Evolutionary conservation across 2,113 vertebrate genomes (phyloP), one percentile per base, ranked within the genome.

Genomic region (Phasianus colchicus): DNA sequence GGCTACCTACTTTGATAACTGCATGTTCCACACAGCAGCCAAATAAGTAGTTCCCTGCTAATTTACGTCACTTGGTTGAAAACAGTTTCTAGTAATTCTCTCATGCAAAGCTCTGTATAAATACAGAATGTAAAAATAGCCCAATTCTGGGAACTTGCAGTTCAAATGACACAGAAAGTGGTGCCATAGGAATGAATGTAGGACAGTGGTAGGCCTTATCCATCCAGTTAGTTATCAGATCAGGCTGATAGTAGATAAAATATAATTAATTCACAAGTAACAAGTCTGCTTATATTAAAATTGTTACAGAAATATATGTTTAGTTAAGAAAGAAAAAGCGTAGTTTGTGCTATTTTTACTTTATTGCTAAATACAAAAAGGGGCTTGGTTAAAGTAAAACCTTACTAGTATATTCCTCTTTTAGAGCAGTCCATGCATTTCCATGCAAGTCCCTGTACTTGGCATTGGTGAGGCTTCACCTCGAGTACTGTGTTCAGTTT

Each of bases 31-130:
- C 48, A 43, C 10, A 54, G 58, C 17, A 91, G 36, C 13, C 52
- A 85, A 86, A 64, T n/a, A 65, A 85, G 57, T 88, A 91, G 58
- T 61, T 83, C 13, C 66, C 57, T 10, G 13, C 13, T 65, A 76
- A 88, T 88, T 92, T 58, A 22, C 70, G 38, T 76, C 55, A 54
- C n/a, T 45, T 63, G 17, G 36, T 58, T 83, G 85, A 55, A 94
- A 88, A 80, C 88, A 91, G 89, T 94, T 88, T 88, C 70, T 75
- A 61, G 70, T 50, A 86, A 86, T 83, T 87, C 42, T 72, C 32
- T 69, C 27, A 21, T 57, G 22, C 0, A 0, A 76, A 40, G 38
- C 25, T 84, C 34, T 50, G 42, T 47, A 60, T 71, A 89, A 91
- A 75, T 38, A 50, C 16, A 86, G 76, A 84, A 40, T 8, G n/a